Base-by-base conservation (phyloP, 2,888 invertebrate genomes). In the Trisateles emortualis region DNA sequence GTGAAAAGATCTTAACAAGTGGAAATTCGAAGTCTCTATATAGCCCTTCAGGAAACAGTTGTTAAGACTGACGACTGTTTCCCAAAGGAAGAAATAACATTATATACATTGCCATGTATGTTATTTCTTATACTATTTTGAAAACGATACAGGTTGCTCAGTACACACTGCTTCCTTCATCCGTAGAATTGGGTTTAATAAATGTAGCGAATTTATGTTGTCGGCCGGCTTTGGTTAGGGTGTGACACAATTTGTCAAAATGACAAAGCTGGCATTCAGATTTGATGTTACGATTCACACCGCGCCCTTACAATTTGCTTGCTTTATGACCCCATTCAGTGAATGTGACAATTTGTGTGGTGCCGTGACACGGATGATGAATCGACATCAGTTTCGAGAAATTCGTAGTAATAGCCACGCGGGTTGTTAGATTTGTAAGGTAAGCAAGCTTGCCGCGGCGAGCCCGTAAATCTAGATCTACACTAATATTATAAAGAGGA, bases 211-310 rank as follows among this genome's bases (percentile, higher is more conserved):
- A 68, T 59, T 52, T 51, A 55, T 41, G 72, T 63, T 58, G 55
- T 39, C 47, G 59, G 54, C 60, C 22, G 38, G 44, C 44, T 53
- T 60, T 56, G 67, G 69, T 58, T 53, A 51, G 70, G 74, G 78
- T 64, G 80, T 62, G 76, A 79, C 74, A 68, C 80, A 63, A 82
- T 84, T 83, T 79, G 72, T 82, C 82, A 85, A 78, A 76, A 70
- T 66, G 68, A 74, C 75, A 76, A 71, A 76, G 65, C 59, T 71
- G 69, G 59, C 71, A 79, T 83, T 82, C 74, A 78, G 74, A 78
- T 79, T 79, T 74, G 74, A 74, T 75, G 72, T 66, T 61, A 55
- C 64, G 72, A 72, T 73, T 75, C 60, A 58, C 47, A 72, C 65
- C 81, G 64, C 77, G 19, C 74, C 74, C 59, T 57, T 50, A 61